Evolutionary conservation across 2,113 vertebrate species (phyloP).

Genomic region (Aldabrachelys gigantea): DNA sequence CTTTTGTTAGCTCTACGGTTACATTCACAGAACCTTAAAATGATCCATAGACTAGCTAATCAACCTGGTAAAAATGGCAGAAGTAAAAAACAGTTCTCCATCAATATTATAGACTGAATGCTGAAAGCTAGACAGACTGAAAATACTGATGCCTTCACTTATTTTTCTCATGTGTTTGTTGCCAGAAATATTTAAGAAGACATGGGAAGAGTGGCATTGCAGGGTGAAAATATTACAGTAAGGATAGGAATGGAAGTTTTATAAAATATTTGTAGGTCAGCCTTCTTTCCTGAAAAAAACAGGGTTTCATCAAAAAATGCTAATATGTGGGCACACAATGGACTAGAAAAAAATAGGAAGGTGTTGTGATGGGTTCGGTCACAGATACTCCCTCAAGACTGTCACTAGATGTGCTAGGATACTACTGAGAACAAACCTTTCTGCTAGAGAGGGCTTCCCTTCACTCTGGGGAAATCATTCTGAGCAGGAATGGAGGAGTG

Average conservation of each 20-base stretch:
- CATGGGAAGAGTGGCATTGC: neutral
- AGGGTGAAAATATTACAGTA: neutral
- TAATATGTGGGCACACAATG: fast-evolving
- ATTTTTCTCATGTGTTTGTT: slow-evolving; percentile 53
- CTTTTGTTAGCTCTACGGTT: too few species aligned
- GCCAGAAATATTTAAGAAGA: slow-evolving; percentile 12
- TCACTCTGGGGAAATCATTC: neutral
- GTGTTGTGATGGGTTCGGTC: too few species aligned
- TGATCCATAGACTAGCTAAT: slow-evolving; percentile 49
- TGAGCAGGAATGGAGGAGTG: neutral
- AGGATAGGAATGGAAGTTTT: neutral
- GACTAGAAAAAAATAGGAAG: neutral
- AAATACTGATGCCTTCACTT: slow-evolving; percentile 23
- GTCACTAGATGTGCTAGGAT: too few species aligned
- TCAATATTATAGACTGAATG: neutral
- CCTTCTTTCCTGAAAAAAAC: neutral
- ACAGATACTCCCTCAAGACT: too few species aligned
- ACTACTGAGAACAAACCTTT: too few species aligned
- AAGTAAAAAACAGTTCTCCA: neutral
- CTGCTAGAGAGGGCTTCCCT: too few species aligned
- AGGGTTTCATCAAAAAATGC: neutral
- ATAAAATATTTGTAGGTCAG: neutral
- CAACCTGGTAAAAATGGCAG: neutral
- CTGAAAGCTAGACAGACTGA: slow-evolving; percentile 27
- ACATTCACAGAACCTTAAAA: slow-evolving; percentile 21